phyloP scores from a whole-genome alignment of 1,140 invertebrate genomes.

The Camponotus pennsylvanicus region DNA sequence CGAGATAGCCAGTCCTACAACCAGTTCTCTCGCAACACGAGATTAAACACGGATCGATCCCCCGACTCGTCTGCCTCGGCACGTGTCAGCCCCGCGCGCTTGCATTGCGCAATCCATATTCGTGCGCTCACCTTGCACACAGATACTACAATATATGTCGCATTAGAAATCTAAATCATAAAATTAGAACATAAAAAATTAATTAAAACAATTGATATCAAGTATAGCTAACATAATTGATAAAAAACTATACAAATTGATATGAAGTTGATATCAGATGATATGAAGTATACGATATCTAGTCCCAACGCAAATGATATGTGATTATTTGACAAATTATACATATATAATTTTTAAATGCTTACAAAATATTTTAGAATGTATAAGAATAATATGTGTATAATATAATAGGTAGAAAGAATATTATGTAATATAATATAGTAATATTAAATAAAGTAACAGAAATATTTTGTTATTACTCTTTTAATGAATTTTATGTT shows the following conservation, averaged over 20 bases:
- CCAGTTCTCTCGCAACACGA: constrained; percentile 1
- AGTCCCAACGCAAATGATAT: neutral
- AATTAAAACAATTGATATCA: no score
- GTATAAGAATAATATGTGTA: no score
- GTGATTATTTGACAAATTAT: neutral
- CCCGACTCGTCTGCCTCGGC: constrained; percentile 9
- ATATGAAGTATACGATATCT: constrained; percentile 6
- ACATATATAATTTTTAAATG: neutral
- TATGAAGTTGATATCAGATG: no score
- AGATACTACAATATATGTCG: neutral
- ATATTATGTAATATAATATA: neutral
- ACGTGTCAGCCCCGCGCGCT: constrained; percentile 38
- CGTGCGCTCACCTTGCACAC: neutral
- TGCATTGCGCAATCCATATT: constrained; percentile 30
- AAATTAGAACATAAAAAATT: neutral
- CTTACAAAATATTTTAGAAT: neutral
- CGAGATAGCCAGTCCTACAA: constrained; percentile 9
- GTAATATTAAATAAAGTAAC: neutral
- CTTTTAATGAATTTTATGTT: neutral
- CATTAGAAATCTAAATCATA: constrained; percentile 39
- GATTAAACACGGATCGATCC: constrained; percentile 54
- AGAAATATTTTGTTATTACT: neutral
- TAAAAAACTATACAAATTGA: no score
- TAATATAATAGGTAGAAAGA: no score
- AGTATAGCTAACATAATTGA: no score